These are phyloP conservation scores for Polia nebulosa DNA, from an alignment of 2,888 invertebrate genomes.

Conservation along the genomic window DNA sequence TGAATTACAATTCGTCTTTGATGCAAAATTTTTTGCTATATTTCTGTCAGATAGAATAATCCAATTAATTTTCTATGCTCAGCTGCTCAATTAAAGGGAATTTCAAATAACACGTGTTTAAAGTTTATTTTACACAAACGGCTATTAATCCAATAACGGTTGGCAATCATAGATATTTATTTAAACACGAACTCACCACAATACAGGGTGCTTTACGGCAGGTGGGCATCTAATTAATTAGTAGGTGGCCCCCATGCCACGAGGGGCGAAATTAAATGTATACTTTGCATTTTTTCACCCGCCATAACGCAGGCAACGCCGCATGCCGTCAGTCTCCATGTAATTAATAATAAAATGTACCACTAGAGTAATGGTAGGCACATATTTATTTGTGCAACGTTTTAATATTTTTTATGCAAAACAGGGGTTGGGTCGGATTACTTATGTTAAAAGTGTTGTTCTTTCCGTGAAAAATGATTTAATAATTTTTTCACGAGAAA, in stretches of 20 bases:
- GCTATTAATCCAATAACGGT: slow-evolving; percentile 59
- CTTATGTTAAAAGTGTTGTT: slow-evolving; percentile 44
- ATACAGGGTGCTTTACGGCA: slow-evolving; percentile 79
- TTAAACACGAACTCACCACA: slow-evolving; percentile 75
- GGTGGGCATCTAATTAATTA: slow-evolving; percentile 88
- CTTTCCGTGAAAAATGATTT: slow-evolving; percentile 42
- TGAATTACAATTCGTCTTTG: slow-evolving; percentile 4
- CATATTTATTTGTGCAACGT: slow-evolving; percentile 63
- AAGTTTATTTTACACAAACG: slow-evolving; percentile 46
- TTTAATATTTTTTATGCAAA: slow-evolving; percentile 58
- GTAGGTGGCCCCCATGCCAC: slow-evolving; percentile 76
- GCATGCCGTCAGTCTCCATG: slow-evolving; percentile 79
- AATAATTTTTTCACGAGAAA: slow-evolving; percentile 18
- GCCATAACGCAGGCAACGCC: slow-evolving; percentile 69
- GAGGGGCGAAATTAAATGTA: slow-evolving; percentile 87
- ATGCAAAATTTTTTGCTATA: slow-evolving; percentile 12
- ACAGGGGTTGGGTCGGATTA: slow-evolving; percentile 38
- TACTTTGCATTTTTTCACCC: slow-evolving; percentile 86
- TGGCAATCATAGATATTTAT: slow-evolving; percentile 69
- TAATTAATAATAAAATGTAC: slow-evolving; percentile 81
- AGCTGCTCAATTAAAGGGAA: slow-evolving; percentile 16
- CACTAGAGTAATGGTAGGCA: slow-evolving; percentile 66
- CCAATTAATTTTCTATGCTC: slow-evolving; percentile 10
- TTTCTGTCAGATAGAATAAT: slow-evolving; percentile 27
- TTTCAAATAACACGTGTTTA: slow-evolving; percentile 42